Base-by-base conservation (phyloP, 2,797 vertebrate genomes). In the Antennarius maculatus region DNA sequence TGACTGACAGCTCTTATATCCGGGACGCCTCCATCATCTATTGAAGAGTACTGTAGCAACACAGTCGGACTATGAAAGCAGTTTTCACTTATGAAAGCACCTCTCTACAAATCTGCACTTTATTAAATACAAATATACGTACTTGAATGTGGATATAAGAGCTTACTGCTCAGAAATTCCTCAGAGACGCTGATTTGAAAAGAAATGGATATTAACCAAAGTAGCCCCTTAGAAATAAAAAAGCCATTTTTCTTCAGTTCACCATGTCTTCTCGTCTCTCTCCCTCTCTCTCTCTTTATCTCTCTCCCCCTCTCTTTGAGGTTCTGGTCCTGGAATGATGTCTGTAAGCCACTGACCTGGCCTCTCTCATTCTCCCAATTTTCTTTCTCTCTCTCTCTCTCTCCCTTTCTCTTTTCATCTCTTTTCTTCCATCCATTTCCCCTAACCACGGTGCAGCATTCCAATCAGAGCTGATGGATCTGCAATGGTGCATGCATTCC, bases 381-480 rank as follows among this genome's bases (percentile, higher is more conserved):
- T 54, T 43, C 61, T 49, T 59, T 56, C 66, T 65, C 41, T 10
- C 62, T 27, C 49, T 71, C 66, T 56, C 76, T 69, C 54, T 54
- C 75, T 81, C 23, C 23, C 23, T 23, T 23, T 23, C 80, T 78
- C 60, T 76, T 48, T 78, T 84, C 82, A 23, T 23, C 80, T 78
- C 60, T 76, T 48, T 78, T 84, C 82, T 84, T 86, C 77, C 83
- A 76, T 77, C 66, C 74, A 70, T 77, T 78, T 85, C 81, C 78
- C 77, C 29, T 58, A 89, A 87, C 76, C 77, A 77, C 88, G 86
- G 88, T 85, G 88, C 69, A 23, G 91, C 86, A 91, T 91, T 88
- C 83, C 73, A 60, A 92, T 88, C 53, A 83, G 66, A 87, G 83
- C 87, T 91, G 91, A 94, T 90, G 88, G 91, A 92, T 93, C 88